Percentiles rank a stretch among this genome's conserved stretches.
Conservation (phyloP, 2,888 invertebrate genomes). For the Pheosia gnoma region DNA sequence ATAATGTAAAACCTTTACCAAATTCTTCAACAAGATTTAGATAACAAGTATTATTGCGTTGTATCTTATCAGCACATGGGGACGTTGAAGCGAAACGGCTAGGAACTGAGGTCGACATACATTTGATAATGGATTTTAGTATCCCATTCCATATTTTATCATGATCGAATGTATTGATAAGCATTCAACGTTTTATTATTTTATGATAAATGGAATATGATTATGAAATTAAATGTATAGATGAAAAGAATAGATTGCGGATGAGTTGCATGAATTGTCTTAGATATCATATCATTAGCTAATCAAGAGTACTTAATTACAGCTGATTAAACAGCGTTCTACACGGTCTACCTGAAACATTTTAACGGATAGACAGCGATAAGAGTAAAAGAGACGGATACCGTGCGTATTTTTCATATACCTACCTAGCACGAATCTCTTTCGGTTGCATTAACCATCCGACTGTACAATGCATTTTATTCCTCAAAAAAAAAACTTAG, state of each 20-base stretch:
- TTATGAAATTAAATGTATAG: background rate
- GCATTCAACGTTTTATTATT: background rate
- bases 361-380: too few species aligned
- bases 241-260: background rate
- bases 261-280: background rate
- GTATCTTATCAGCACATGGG: background rate
- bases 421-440: too few species aligned
- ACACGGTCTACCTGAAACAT: too few species aligned
- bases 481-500: background rate
- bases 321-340: too few species aligned
- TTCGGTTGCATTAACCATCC: too few species aligned
- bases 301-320: background rate
- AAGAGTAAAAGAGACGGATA: too few species aligned
- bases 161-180: constrained; percentile 9
- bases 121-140: constrained; percentile 8
- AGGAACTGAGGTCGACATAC: background rate
- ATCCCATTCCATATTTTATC: constrained; percentile 7
- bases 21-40: background rate
- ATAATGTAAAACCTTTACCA: background rate
- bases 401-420: too few species aligned
- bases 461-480: too few species aligned
- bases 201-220: background rate
- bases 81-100: background rate
- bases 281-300: background rate
- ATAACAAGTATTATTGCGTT: background rate